Evolutionary conservation across 2,113 vertebrate genomes (phyloP), one percentile per base, ranked within the genome.

Genomic region (Leptobrachium ailaonicum): DNA sequence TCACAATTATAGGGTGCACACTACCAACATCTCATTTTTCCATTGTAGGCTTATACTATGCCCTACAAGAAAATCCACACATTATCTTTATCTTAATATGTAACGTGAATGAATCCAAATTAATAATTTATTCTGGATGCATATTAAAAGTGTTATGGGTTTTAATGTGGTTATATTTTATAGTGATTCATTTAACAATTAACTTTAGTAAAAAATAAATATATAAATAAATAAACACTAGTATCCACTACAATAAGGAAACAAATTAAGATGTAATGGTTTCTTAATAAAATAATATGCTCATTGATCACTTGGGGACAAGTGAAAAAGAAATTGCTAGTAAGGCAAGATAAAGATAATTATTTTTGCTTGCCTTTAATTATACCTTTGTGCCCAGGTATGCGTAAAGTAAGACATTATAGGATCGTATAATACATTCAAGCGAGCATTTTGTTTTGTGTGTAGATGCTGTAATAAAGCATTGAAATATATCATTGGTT

Each of bases 281-380:
- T 92, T 90, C 84, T 86, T 92, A 91, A 92, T 92, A 91, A 92
- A 93, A 85, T 88, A 90, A 92, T 94, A 89, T 93, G 84, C 87
- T 90, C 88, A 87, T 87, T 85, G 88, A 90, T 90, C 90, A 91
- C 85, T 86, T 81, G 85, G 86, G 80, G 75, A 88, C 88, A 85
- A 13, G 54, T 32, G 20, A 85, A 74, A 68, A 86, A 89, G 85
- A 87, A 84, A 87, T 66, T 86, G 83, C 82, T 87, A 83, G 77
- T 85, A 80, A 87, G 84, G 85, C 83, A 83, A 87, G 85, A 84
- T 80, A 82, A 82, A 88, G 85, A 86, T 88, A 88, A 92, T 94
- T 91, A 90, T 91, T 91, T 32, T 91, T 90, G 84, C 84, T 89
- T 45, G 83, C 78, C 76, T 88, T 89, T 89, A 91, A 91, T 91